A percentile compares a stretch with the other conserved stretches of the same genome.
These are phyloP conservation scores for Papilio machaon DNA, from an alignment of 1,140 invertebrate species.

Conservation along the genomic window DNA sequence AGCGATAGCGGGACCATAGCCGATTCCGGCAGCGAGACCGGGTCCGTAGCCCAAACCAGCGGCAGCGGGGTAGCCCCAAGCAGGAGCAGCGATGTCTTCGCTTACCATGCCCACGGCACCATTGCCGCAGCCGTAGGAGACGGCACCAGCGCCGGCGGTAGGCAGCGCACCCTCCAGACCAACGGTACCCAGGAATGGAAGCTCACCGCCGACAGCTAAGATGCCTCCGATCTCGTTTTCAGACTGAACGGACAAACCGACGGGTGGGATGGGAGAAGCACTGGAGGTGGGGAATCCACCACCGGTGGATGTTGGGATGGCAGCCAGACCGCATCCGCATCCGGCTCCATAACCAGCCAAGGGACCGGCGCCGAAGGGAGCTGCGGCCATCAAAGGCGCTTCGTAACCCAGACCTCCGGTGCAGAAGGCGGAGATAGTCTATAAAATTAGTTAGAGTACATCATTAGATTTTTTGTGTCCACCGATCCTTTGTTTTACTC, in stretches of 20 bases:
- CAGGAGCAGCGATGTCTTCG: conserved; percentile 42
- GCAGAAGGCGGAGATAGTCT: conserved; percentile 42
- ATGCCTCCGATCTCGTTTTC: conserved; percentile 54
- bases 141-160: conserved; percentile 51
- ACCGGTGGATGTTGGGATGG: conserved; percentile 6
- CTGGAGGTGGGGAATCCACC: conserved; percentile 50
- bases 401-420: conserved; percentile 29
- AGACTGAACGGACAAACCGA: conserved; percentile 52
- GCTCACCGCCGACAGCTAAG: conserved; percentile 48
- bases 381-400: conserved; percentile 7
- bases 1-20: conserved; percentile 10
- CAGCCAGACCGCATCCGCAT: conserved; percentile 41
- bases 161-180: conserved; percentile 51
- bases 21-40: conserved; percentile 12
- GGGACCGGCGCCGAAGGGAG: background rate
- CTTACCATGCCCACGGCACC: conserved; percentile 51
- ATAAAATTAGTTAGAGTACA: conserved; percentile 22
- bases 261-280: conserved; percentile 51
- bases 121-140: conserved; percentile 53
- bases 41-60: conserved; percentile 37
- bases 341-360: no score
- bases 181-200: conserved; percentile 56
- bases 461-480: background rate
- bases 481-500: background rate
- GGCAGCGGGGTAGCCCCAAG: conserved; percentile 27